Evolutionary conservation across 2,113 vertebrate genomes (phyloP).

Genomic region (Syngnathus scovelli): DNA sequence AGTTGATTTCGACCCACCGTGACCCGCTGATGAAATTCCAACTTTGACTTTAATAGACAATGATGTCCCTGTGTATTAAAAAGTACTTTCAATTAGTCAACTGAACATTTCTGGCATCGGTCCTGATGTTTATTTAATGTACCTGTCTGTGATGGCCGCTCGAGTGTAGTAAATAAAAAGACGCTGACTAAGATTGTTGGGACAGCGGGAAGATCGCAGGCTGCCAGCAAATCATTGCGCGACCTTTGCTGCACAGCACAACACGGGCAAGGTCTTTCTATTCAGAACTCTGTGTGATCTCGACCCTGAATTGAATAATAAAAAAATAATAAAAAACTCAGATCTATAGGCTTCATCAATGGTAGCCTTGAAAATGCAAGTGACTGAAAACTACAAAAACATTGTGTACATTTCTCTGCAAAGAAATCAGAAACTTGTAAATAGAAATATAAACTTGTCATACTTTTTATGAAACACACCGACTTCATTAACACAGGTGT

Average conservation of each 20-base stretch:
- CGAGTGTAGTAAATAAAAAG: not conserved
- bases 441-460: not conserved
- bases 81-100: not conserved
- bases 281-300: not conserved
- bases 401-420: not conserved
- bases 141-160: not conserved
- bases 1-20: not conserved
- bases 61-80: not conserved
- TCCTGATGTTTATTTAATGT: constrained; percentile 7
- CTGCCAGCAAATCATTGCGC: not conserved
- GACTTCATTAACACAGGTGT: too few relatives aligned
- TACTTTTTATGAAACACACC: too few relatives aligned
- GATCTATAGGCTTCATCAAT: not conserved
- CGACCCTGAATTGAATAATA: not conserved
- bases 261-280: not conserved
- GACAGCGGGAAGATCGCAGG: constrained; percentile 2
- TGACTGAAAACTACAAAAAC: not conserved
- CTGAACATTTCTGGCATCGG: not conserved
- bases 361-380: not conserved
- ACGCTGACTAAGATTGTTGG: not conserved
- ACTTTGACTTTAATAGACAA: not conserved
- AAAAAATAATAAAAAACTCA: not conserved
- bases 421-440: not conserved
- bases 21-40: not conserved
- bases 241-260: constrained; percentile 3